Percentiles rank a stretch among this genome's conserved stretches.
Evolutionary conservation across 2,113 vertebrate genomes (phyloP).

Genomic region (Calypte anna): DNA sequence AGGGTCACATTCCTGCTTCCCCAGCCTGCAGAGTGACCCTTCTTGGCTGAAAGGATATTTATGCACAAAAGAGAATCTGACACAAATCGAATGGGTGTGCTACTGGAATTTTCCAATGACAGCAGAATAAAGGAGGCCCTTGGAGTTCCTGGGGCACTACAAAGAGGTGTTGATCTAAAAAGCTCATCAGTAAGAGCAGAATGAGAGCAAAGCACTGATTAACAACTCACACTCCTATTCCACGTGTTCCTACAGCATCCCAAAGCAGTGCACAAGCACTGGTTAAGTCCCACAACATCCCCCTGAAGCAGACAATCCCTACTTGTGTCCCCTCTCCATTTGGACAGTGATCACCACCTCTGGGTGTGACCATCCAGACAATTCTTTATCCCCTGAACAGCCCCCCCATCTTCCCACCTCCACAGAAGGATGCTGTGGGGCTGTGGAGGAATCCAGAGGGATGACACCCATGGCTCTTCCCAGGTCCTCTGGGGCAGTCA

Average conservation of each 20-base stretch:
- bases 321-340: too few species aligned
- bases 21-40: background rate
- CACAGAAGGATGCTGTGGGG: too few species aligned
- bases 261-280: conserved; percentile 48
- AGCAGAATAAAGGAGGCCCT: conserved; percentile 28
- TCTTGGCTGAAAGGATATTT: background rate
- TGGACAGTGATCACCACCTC: too few species aligned
- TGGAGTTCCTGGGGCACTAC: conserved; percentile 32
- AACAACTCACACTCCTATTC: conserved; percentile 47
- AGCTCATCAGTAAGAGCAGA: conserved; percentile 32
- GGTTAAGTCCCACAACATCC: background rate
- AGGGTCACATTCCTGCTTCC: background rate
- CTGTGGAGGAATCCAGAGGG: too few species aligned
- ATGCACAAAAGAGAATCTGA: background rate
- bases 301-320: background rate
- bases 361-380: too few species aligned
- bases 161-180: conserved; percentile 42
- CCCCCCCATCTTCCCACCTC: too few species aligned
- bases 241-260: background rate
- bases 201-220: conserved; percentile 37
- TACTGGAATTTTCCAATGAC: background rate
- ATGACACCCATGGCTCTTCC: too few species aligned
- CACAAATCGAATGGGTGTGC: background rate
- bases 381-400: too few species aligned
- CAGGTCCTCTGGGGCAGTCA: too few species aligned